phyloP scores from a whole-genome alignment of 2,888 invertebrate genomes.

The Notodromas monacha region DNA sequence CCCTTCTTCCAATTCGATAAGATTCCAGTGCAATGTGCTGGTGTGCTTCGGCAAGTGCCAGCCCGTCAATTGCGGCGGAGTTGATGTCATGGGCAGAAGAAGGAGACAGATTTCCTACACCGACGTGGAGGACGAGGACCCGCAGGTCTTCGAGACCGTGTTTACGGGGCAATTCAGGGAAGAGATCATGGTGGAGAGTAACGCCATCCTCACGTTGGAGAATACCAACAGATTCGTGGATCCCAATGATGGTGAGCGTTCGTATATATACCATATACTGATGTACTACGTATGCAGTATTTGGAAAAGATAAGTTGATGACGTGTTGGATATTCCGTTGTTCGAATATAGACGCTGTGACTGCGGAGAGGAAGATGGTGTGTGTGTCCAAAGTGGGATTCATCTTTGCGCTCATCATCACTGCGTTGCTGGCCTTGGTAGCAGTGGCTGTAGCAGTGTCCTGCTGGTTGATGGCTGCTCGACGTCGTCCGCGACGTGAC shows the following conservation, averaged over 20 bases:
- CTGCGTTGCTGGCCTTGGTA: constrained; percentile 58
- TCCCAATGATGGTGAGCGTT: constrained; percentile 34
- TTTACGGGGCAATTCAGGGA: constrained; percentile 50
- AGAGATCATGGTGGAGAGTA: constrained; percentile 69
- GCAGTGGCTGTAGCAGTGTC: constrained; percentile 78
- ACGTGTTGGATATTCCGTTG: too few relatives aligned
- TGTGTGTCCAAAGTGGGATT: constrained; percentile 77
- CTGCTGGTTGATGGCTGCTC: constrained; percentile 77
- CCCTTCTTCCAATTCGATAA: constrained; percentile 66
- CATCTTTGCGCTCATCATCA: constrained; percentile 63
- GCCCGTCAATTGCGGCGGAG: constrained; percentile 67
- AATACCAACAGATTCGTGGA: constrained; percentile 41
- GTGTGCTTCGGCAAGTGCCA: constrained; percentile 83
- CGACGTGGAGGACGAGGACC: constrained; percentile 1
- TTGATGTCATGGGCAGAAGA: constrained; percentile 56
- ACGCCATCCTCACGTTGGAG: constrained; percentile 61
- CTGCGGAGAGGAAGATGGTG: constrained; percentile 52
- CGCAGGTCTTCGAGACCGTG: constrained; percentile 22
- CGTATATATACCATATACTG: not conserved
- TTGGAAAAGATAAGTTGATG: too few relatives aligned
- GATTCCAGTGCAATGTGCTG: constrained; percentile 78
- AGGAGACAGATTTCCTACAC: constrained; percentile 19
- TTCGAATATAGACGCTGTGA: too few relatives aligned
- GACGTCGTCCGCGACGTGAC: constrained; percentile 48
- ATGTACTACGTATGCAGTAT: too few relatives aligned